These are phyloP conservation scores for Calliopum simillimum DNA, from an alignment of 2,888 invertebrate genomes.

Conservation along the genomic window DNA sequence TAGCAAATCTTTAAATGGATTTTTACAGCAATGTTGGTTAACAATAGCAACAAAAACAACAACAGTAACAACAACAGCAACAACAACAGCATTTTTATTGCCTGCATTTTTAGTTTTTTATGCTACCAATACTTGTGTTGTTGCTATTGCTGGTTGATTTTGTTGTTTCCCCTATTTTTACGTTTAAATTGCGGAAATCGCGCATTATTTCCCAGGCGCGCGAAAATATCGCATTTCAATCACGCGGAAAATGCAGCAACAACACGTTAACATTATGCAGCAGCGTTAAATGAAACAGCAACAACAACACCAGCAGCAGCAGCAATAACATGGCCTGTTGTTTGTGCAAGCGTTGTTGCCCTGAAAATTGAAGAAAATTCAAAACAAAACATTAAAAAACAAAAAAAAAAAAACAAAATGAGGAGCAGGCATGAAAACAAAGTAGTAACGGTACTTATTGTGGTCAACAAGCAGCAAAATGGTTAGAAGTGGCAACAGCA, in stretches of 20 bases:
- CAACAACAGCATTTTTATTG: slow-evolving; percentile 29
- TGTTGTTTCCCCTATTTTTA: slow-evolving; percentile 36
- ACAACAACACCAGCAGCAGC: slow-evolving; percentile 29
- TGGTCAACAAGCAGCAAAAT: too few relatives aligned
- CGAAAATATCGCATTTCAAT: slow-evolving; percentile 64
- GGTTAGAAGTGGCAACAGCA: too few relatives aligned
- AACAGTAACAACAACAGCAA: slow-evolving; percentile 40
- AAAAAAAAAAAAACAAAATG: neutral
- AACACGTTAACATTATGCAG: slow-evolving; percentile 18
- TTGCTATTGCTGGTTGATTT: slow-evolving; percentile 20
- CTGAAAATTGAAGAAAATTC: neutral
- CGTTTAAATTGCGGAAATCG: slow-evolving; percentile 48
- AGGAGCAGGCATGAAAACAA: too few relatives aligned
- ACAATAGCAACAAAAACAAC: slow-evolving; percentile 26
- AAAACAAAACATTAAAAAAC: neutral
- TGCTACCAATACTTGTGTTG: neutral
- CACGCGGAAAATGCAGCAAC: slow-evolving; percentile 51
- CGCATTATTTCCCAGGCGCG: slow-evolving; percentile 59
- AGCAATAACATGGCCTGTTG: slow-evolving; percentile 5
- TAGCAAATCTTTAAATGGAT: too few relatives aligned
- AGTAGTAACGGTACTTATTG: slow-evolving; percentile 10
- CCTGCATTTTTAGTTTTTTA: neutral
- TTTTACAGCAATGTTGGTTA: neutral
- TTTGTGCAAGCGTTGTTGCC: neutral
- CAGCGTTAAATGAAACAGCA: slow-evolving; percentile 16